phyloP scores from a whole-genome alignment of 2,797 vertebrate genomes.

The Falco rusticolus region DNA sequence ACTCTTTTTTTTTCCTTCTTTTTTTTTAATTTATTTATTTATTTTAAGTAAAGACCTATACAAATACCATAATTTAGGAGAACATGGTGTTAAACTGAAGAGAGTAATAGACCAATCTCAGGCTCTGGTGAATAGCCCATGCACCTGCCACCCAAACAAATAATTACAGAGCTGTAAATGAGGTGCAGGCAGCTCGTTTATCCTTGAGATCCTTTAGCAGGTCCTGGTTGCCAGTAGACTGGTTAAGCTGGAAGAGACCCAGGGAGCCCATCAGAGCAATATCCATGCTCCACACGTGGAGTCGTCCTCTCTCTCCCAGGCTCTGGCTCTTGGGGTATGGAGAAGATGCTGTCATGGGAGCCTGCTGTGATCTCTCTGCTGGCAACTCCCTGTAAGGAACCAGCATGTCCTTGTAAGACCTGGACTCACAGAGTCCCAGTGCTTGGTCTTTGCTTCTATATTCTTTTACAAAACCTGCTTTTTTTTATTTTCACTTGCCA shows the following conservation, averaged over 20 bases:
- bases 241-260: background rate
- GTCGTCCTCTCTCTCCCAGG: background rate
- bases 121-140: background rate
- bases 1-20: background rate
- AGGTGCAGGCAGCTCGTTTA: background rate
- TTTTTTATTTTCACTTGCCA: background rate
- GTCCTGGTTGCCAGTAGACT: background rate
- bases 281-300: accelerated
- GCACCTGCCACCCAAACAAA: constrained; percentile 12
- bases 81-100: background rate
- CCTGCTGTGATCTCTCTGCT: background rate
- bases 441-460: background rate
- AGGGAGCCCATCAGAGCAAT: background rate
- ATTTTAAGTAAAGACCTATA: background rate
- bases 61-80: background rate
- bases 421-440: background rate
- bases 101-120: background rate
- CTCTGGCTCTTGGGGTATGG: background rate
- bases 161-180: background rate
- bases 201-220: background rate
- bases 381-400: background rate
- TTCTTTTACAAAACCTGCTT: background rate
- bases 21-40: background rate
- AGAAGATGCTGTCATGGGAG: background rate
- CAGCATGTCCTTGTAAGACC: background rate